Percentiles rank a stretch among this genome's conserved stretches.
Conservation (phyloP, 2,797 vertebrate species). For the Coracias cyanogaster region DNA sequence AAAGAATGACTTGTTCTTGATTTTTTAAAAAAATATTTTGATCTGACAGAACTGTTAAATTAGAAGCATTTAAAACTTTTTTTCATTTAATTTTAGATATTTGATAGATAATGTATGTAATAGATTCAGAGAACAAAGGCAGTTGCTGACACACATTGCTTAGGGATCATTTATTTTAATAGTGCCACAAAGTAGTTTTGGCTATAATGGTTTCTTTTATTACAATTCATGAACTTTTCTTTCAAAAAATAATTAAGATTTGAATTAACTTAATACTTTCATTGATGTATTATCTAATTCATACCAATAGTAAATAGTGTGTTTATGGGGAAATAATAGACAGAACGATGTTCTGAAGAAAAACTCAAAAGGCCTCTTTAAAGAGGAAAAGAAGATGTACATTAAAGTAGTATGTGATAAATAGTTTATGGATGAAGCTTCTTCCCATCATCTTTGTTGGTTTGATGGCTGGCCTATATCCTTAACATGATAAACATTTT, state of each 20-base stretch:
- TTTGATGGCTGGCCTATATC: background rate
- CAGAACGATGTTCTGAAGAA: background rate
- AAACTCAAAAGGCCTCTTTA: background rate
- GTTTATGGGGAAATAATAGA: background rate
- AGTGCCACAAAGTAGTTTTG: background rate
- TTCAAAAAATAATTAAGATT: conserved; percentile 8
- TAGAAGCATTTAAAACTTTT: background rate
- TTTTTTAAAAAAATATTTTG: conserved; percentile 43
- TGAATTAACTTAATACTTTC: background rate
- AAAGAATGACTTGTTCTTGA: conserved; percentile 37
- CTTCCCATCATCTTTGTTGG: background rate
- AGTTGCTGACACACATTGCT: background rate
- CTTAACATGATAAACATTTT: background rate
- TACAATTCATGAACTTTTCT: background rate
- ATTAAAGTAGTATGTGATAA: background rate
- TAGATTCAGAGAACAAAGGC: background rate
- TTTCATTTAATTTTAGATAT: background rate
- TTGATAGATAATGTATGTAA: background rate
- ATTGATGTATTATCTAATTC: background rate
- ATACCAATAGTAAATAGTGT: background rate
- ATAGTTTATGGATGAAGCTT: background rate
- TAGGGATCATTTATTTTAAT: background rate
- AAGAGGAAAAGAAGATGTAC: background rate
- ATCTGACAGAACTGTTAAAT: conserved; percentile 50
- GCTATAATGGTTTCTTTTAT: background rate